These are phyloP conservation scores for Andricus curvator DNA, from an alignment of 2,888 invertebrate species.

Conservation along the genomic window DNA sequence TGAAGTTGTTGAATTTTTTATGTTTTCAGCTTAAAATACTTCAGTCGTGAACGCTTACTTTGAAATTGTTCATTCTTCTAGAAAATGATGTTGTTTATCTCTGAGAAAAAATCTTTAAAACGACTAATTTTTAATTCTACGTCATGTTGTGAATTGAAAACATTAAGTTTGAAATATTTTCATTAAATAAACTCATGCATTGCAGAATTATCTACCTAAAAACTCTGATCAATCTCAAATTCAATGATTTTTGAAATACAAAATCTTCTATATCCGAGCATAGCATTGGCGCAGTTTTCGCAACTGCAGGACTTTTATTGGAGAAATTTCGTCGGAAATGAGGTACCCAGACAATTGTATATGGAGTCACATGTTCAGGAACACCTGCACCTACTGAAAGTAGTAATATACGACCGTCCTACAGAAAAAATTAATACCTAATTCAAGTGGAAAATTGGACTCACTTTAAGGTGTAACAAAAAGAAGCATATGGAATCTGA, in stretches of 20 bases:
- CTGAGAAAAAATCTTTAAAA: too few relatives aligned
- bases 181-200: background rate
- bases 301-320: conserved; percentile 3
- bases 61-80: too few relatives aligned
- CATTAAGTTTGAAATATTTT: background rate
- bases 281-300: background rate
- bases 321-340: background rate
- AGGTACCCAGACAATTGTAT: background rate
- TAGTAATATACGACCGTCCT: background rate
- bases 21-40: too few relatives aligned
- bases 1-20: too few relatives aligned
- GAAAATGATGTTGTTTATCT: too few relatives aligned
- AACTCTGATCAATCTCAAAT: background rate
- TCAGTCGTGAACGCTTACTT: too few relatives aligned
- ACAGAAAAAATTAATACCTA: too few relatives aligned
- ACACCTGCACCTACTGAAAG: conserved; percentile 1
- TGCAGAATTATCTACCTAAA: background rate
- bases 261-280: background rate
- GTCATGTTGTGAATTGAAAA: too few relatives aligned
- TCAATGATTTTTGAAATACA: background rate
- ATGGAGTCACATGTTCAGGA: background rate
- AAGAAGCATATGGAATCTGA: too few relatives aligned
- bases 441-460: too few relatives aligned
- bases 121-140: too few relatives aligned
- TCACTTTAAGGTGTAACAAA: too few relatives aligned